Conservation (phyloP, 2,888 invertebrate genomes). For the Branchipolynoe longqiensis region DNA sequence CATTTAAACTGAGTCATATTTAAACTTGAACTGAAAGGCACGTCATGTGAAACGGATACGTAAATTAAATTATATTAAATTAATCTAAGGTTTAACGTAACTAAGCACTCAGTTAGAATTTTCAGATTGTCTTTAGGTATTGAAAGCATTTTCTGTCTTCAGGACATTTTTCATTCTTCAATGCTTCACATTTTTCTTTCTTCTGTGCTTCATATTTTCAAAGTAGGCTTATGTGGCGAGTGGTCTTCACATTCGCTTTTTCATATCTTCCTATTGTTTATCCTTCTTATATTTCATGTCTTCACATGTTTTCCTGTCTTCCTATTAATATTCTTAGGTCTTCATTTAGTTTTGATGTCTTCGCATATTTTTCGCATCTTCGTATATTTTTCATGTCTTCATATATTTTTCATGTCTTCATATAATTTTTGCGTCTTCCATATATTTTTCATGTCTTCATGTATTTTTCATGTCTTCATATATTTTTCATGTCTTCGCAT, state of each 20-base stretch:
- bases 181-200: not conserved
- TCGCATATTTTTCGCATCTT: not conserved
- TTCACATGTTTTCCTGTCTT: not conserved
- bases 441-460: constrained; percentile 8
- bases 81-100: constrained; percentile 1
- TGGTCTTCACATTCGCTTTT: not conserved
- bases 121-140: constrained; percentile 20
- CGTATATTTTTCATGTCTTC: not conserved
- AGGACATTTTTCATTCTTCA: not conserved
- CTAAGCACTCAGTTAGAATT: constrained; percentile 35
- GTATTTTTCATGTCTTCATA: not conserved
- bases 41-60: not conserved
- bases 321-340: not conserved
- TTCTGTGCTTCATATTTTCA: no score
- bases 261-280: no score
- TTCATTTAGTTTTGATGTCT: not conserved
- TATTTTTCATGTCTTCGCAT: constrained; percentile 24
- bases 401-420: not conserved
- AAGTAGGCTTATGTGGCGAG: no score
- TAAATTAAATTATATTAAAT: no score
- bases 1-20: not conserved
- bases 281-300: not conserved
- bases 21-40: not conserved
- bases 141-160: constrained; percentile 19
- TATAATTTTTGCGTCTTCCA: not conserved